Conservation (phyloP, 2,888 invertebrate species). For the Drosophila nr. perissopoda region DNA sequence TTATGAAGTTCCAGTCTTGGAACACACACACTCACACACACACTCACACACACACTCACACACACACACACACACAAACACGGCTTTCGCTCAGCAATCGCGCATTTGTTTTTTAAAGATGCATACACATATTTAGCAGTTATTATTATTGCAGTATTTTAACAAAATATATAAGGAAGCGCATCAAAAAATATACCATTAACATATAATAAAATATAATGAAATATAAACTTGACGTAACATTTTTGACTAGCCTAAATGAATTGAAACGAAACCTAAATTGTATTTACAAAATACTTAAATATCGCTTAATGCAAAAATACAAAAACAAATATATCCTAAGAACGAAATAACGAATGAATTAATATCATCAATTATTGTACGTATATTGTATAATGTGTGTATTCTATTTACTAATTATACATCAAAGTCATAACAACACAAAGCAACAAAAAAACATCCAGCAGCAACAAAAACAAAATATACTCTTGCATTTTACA, state of each 20-base stretch:
- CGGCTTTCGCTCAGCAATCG: constrained; percentile 73
- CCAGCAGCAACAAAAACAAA: constrained; percentile 53
- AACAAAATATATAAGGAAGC: constrained; percentile 57
- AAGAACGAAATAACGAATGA: constrained; percentile 48
- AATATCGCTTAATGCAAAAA: constrained; percentile 68
- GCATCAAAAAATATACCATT: constrained; percentile 41
- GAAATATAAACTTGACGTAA: constrained; percentile 61
- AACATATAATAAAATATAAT: constrained; percentile 24
- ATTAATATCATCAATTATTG: constrained; percentile 57
- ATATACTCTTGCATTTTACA: constrained; percentile 82
- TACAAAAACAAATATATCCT: constrained; percentile 56
- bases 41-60: neutral
- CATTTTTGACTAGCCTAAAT: constrained; percentile 77
- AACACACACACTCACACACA: constrained; percentile 5
- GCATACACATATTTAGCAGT: constrained; percentile 67
- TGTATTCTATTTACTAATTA: constrained; percentile 71
- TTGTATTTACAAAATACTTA: constrained; percentile 80
- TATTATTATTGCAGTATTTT: constrained; percentile 77
- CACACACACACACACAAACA: constrained; percentile 14
- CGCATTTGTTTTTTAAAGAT: constrained; percentile 75
- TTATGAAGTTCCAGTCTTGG: constrained; percentile 20
- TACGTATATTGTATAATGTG: constrained; percentile 71
- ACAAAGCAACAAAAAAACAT: constrained; percentile 52
- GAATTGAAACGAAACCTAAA: constrained; percentile 72
- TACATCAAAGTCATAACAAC: constrained; percentile 67